A percentile compares a stretch with the other conserved stretches of the same genome.
Evolutionary conservation across 2,888 invertebrate species (phyloP).

Genomic region (Dione vanillae): DNA sequence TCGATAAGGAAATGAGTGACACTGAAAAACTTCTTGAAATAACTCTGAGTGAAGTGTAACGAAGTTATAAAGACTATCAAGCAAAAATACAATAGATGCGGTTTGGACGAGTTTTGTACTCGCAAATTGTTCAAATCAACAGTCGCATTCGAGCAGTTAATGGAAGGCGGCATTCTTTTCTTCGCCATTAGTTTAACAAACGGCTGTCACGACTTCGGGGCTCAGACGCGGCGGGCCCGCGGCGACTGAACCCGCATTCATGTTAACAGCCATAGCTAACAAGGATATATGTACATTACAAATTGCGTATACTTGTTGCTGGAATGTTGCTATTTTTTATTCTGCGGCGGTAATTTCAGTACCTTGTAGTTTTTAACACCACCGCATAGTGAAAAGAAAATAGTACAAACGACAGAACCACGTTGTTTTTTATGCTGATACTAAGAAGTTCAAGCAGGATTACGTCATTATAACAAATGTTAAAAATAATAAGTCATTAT

Average conservation of each 20-base stretch:
- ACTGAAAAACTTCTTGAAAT: conserved; percentile 51
- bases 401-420: background rate
- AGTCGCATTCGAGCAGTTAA: conserved; percentile 64
- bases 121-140: conserved; percentile 73
- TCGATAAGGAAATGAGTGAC: conserved; percentile 44
- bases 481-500: too few relatives aligned
- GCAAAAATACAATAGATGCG: conserved; percentile 67
- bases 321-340: conserved; percentile 39
- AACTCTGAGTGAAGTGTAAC: conserved; percentile 34
- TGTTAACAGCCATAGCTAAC: conserved; percentile 51
- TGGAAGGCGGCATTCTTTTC: conserved; percentile 73
- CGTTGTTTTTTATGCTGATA: background rate
- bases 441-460: too few relatives aligned
- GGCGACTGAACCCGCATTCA: conserved; percentile 48
- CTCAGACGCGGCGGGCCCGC: conserved; percentile 50
- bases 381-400: background rate
- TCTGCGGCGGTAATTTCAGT: conserved; percentile 29
- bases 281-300: conserved; percentile 46
- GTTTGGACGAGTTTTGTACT: conserved; percentile 66
- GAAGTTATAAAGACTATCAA: conserved; percentile 47
- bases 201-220: conserved; percentile 76
- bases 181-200: conserved; percentile 76
- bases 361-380: conserved; percentile 34
- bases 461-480: too few relatives aligned
- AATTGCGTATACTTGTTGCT: conserved; percentile 41